Conservation (phyloP, 2,888 invertebrate genomes). For the Galerucella pusilla region DNA sequence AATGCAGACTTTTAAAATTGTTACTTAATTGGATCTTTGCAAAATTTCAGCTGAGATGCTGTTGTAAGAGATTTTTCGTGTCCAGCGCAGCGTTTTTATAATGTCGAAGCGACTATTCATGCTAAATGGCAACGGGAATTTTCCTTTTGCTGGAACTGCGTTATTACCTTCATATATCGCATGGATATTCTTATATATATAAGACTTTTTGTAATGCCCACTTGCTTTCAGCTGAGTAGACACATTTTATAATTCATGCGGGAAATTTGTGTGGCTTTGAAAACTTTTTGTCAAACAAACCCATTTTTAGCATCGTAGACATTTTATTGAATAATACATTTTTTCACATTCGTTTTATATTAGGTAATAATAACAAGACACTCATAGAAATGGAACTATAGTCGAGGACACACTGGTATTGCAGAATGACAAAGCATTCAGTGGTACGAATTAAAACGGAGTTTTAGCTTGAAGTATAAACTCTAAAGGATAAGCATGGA, state of each 20-base stretch:
- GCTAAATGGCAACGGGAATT: conserved; percentile 10
- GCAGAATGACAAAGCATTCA: no score
- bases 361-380: no score
- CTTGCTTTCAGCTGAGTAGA: conserved; percentile 12
- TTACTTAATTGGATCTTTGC: conserved; percentile 59
- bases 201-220: conserved; percentile 38
- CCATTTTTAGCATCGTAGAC: no score
- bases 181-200: conserved; percentile 38
- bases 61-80: conserved; percentile 50
- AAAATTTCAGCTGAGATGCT: conserved; percentile 53
- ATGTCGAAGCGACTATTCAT: conserved; percentile 40
- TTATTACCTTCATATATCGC: conserved; percentile 47
- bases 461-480: no score
- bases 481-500: no score
- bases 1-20: conserved; percentile 56
- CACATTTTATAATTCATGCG: neutral
- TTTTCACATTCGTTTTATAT: no score
- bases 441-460: no score
- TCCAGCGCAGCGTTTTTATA: conserved; percentile 57
- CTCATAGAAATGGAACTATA: no score
- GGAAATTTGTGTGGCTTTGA: neutral
- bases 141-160: conserved; percentile 33
- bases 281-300: no score
- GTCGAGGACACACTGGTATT: no score
- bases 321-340: no score